These are phyloP conservation scores for Drosophila insularis DNA, from an alignment of 1,140 invertebrate species.

Conservation along the genomic window DNA sequence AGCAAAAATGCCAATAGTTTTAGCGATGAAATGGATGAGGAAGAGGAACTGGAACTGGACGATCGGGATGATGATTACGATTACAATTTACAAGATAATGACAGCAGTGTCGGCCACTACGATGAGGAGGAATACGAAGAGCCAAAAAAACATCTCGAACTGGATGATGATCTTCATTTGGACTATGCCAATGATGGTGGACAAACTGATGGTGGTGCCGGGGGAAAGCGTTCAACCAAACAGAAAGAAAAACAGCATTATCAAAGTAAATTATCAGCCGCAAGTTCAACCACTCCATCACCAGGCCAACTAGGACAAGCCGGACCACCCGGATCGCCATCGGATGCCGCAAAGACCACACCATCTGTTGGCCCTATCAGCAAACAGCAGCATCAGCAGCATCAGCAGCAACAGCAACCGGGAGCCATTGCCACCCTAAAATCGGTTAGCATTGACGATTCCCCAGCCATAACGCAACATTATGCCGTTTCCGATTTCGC, in stretches of 20 bases:
- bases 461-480: constrained; percentile 84
- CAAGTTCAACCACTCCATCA: constrained; percentile 29
- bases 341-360: background rate
- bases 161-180: constrained; percentile 73
- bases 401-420: background rate
- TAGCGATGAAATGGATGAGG: constrained; percentile 76
- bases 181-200: constrained; percentile 75
- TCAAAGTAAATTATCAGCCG: constrained; percentile 67
- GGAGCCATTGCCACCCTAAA: constrained; percentile 50
- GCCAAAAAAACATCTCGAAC: constrained; percentile 75
- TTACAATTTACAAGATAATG: constrained; percentile 79
- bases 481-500: constrained; percentile 98
- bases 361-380: background rate
- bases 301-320: constrained; percentile 17
- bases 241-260: constrained; percentile 77
- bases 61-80: constrained; percentile 71
- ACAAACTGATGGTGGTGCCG: background rate
- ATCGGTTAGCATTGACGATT: constrained; percentile 65
- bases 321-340: background rate
- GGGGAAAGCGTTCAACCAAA: constrained; percentile 50
- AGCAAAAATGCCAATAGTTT: constrained; percentile 77
- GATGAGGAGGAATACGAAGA: constrained; percentile 78
- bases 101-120: constrained; percentile 75
- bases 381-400: too few species aligned
- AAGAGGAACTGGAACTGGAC: constrained; percentile 72